These are phyloP conservation scores for human (Homo sapiens) DNA, from an alignment of 2,113 vertebrate genomes.

Conservation along the genomic window DNA sequence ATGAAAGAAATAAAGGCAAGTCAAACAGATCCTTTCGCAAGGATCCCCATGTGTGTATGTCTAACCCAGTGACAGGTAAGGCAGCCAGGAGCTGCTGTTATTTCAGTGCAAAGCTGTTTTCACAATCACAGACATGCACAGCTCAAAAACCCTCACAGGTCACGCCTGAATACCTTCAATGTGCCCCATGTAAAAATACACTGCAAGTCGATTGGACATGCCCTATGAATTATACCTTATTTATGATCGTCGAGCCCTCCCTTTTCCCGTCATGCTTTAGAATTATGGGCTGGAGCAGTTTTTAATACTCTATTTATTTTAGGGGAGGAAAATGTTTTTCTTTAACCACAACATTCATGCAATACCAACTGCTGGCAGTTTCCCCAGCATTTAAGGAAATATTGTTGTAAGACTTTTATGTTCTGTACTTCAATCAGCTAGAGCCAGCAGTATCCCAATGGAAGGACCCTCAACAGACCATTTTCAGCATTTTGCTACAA, in stretches of 20 bases:
- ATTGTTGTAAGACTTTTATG: conserved; percentile 89
- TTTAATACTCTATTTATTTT: conserved; percentile 86
- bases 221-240: conserved; percentile 66
- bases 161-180: conserved; percentile 34
- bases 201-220: conserved; percentile 13
- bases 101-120: conserved; percentile 22
- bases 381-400: conserved; percentile 87
- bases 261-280: conserved; percentile 72
- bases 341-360: conserved; percentile 79
- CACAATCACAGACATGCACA: background rate
- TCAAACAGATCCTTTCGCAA: background rate
- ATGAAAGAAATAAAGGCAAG: background rate
- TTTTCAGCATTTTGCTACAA: conserved; percentile 98
- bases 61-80: background rate
- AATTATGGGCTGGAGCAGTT: conserved; percentile 81
- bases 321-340: conserved; percentile 75
- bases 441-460: conserved; percentile 86
- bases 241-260: conserved; percentile 75
- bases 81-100: background rate
- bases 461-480: conserved; percentile 88
- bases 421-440: conserved; percentile 87
- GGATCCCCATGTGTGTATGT: accelerated
- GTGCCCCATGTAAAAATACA: conserved; percentile 58
- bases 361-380: conserved; percentile 81
- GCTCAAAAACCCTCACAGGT: background rate